phyloP scores from a whole-genome alignment of 92 coral and sea anemone species.

The Scolanthus callimorphus region DNA sequence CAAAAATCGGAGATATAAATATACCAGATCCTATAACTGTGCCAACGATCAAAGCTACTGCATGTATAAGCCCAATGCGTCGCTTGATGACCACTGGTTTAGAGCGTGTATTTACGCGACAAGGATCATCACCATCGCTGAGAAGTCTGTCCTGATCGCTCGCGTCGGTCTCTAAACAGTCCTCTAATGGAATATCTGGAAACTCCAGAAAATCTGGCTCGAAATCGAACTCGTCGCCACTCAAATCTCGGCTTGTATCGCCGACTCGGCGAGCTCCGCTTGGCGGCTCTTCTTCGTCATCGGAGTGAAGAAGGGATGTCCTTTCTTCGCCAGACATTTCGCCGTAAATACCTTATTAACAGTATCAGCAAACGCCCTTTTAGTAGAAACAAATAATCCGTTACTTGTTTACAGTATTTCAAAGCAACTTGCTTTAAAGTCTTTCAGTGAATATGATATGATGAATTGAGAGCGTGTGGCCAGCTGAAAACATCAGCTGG shows the following conservation, averaged over 20 bases:
- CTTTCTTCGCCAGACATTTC: too few species aligned
- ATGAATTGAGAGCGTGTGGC: too few species aligned
- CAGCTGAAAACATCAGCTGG: too few species aligned
- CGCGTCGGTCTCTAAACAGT: conserved; percentile 8
- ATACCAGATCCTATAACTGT: conserved; percentile 70
- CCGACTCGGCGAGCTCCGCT: not conserved
- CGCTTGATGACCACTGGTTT: conserved; percentile 37
- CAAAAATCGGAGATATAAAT: conserved; percentile 64
- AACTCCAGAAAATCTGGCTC: conserved; percentile 10
- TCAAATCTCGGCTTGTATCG: too few species aligned
- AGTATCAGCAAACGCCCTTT: too few species aligned
- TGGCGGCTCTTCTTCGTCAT: not conserved
- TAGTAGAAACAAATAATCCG: too few species aligned
- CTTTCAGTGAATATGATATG: too few species aligned
- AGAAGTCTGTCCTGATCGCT: conserved; percentile 26
- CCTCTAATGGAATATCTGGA: conserved; percentile 8
- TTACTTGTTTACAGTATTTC: too few species aligned
- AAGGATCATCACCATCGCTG: not conserved
- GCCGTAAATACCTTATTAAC: too few species aligned
- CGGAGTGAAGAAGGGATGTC: not conserved
- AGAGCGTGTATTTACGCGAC: conserved; percentile 3
- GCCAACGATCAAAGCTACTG: conserved; percentile 58
- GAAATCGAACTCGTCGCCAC: not conserved
- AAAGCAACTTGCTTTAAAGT: too few species aligned
- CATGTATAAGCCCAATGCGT: conserved; percentile 49